phyloP scores from a whole-genome alignment of 1,140 invertebrate species.

The Drosophila triauraria region DNA sequence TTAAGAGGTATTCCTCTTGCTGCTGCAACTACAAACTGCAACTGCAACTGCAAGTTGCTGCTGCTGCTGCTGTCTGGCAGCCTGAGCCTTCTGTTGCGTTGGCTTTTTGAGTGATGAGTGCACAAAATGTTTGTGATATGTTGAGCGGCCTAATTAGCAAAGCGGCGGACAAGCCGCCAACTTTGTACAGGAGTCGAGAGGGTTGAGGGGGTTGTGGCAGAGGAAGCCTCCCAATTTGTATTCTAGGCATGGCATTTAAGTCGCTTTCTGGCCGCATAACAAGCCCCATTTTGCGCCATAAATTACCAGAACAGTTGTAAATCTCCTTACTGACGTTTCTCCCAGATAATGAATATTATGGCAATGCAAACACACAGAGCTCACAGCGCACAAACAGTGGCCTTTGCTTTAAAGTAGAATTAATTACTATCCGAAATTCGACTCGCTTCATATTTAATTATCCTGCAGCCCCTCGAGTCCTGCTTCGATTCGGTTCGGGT shows the following conservation, averaged over 20 bases:
- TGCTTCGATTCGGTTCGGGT: slow-evolving; percentile 1
- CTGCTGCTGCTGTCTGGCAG: slow-evolving; percentile 12
- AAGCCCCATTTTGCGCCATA: slow-evolving; percentile 10
- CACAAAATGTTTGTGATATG: slow-evolving; percentile 39
- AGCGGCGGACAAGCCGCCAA: slow-evolving; percentile 9
- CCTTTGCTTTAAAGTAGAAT: slow-evolving; percentile 38
- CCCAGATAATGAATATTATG: slow-evolving; percentile 33
- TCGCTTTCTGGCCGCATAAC: slow-evolving; percentile 5
- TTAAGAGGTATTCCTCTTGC: neutral
- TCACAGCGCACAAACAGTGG: neutral
- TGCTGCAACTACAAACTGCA: neutral
- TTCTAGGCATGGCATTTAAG: slow-evolving; percentile 8
- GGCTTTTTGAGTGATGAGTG: slow-evolving; percentile 46
- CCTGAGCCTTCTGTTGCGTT: slow-evolving; percentile 17
- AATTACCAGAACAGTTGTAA: slow-evolving; percentile 45
- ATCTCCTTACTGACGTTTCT: slow-evolving; percentile 25
- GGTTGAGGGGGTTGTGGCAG: neutral
- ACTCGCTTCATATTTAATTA: slow-evolving; percentile 38
- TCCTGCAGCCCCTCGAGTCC: slow-evolving; percentile 8
- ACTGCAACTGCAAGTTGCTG: slow-evolving; percentile 1
- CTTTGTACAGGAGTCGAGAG: neutral
- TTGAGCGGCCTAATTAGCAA: slow-evolving; percentile 36
- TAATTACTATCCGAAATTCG: slow-evolving; percentile 57
- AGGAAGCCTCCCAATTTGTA: neutral
- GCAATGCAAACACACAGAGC: neutral